Base-by-base conservation (phyloP, 2,797 vertebrate species). In the Carapus acus region DNA sequence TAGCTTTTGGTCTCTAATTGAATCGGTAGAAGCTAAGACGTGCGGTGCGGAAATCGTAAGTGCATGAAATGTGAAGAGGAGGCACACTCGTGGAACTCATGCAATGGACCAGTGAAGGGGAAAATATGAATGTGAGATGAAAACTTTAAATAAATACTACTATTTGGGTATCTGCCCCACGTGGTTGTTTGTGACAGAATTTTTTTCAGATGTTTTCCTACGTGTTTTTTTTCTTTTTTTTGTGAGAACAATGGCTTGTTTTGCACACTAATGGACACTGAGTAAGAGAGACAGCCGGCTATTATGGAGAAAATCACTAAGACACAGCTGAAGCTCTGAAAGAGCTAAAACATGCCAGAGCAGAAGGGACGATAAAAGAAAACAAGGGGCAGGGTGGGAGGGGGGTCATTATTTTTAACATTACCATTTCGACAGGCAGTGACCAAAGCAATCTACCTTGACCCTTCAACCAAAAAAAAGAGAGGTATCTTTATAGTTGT, bases 401-500 rank as follows among this genome's bases (percentile, higher is more conserved):
- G 22, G 20, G n/a, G n/a, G 31, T n/a, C n/a, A 56, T 62, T 71
- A 73, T 67, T 76, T 76, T 70, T 68, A 67, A 40, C 34, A 63
- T 72, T 65, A 68, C 51, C 38, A 67, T 69, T 78, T 55, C 71
- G 36, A 49, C 45, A 61, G 47, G 46, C 60, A 39, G 40, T 51
- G 75, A 74, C 75, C 71, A 59, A 39, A 22, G 38, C 63, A 73
- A 77, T 78, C 77, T 55, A 49, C 62, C 59, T 22, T 64, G 67
- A 79, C 69, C 66, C 51, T 48, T 6, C 38, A 73, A 67, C 64
- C 77, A 74, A n/a, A n/a, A n/a, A n/a, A n/a, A n/a, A n/a, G n/a
- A 76, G 22, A 67, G 33, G 49, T 43, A 39, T 21, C 34, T 55
- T 51, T 36, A 46, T 67, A 74, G 49, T 51, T 42, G 16, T 49